Conservation (phyloP, 2,888 invertebrate genomes). For the Chorisops tibialis region DNA sequence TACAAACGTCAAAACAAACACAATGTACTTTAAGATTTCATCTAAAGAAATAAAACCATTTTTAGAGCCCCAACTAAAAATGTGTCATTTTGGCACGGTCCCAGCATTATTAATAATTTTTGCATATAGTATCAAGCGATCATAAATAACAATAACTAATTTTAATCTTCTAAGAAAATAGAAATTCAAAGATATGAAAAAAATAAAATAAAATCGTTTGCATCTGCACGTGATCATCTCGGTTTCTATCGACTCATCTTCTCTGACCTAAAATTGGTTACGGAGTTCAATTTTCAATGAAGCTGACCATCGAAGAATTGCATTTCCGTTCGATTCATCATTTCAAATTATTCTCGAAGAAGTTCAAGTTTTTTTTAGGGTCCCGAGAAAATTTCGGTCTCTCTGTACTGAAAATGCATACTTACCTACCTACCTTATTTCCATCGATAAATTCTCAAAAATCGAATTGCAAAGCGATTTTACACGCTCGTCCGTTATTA, state of each 20-base stretch:
- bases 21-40: too few species aligned
- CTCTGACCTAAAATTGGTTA: constrained; percentile 8
- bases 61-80: too few species aligned
- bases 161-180: too few species aligned
- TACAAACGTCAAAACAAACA: too few species aligned
- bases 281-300: constrained; percentile 17
- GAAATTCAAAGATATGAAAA: too few species aligned
- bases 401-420: too few species aligned
- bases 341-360: not conserved
- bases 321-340: constrained; percentile 5
- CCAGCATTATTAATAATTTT: too few species aligned
- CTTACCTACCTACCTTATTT: not conserved
- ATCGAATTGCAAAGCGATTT: constrained; percentile 16
- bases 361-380: not conserved
- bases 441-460: not conserved
- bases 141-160: too few species aligned
- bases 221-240: not conserved
- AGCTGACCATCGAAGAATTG: not conserved
- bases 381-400: not conserved
- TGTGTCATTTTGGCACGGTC: too few species aligned
- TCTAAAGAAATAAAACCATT: too few species aligned
- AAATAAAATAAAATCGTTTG: too few species aligned
- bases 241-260: not conserved
- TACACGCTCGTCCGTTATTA: constrained; percentile 9
- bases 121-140: too few species aligned